A percentile compares a stretch with the other conserved stretches of the same genome.
Evolutionary conservation across 2,797 vertebrate species (phyloP).

Genomic region (Micromesistius poutassou): DNA sequence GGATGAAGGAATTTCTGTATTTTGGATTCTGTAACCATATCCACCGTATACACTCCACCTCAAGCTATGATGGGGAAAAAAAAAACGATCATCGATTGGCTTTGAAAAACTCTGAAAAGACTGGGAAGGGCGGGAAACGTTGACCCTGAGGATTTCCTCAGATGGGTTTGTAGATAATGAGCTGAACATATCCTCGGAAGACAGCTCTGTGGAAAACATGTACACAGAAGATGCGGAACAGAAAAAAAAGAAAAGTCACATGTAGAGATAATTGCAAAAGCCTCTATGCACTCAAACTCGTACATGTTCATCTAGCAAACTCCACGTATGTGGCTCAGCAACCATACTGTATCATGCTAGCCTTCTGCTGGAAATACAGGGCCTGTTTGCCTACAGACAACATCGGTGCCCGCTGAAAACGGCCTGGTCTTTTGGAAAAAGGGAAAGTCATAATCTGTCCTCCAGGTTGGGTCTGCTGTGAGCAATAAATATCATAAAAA

Average conservation of each 20-base stretch:
- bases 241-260: background rate
- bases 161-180: constrained; percentile 25
- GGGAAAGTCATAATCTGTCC: background rate
- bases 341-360: background rate
- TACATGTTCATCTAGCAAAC: background rate
- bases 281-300: background rate
- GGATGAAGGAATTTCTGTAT: background rate
- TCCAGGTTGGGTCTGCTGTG: background rate
- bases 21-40: too few relatives aligned
- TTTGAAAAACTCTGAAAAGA: background rate
- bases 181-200: constrained; percentile 19
- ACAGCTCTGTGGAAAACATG: background rate
- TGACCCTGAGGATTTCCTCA: constrained; percentile 13
- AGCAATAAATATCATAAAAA: background rate
- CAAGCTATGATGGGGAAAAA: too few relatives aligned
- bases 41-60: too few relatives aligned
- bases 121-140: background rate
- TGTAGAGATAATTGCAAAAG: background rate
- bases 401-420: too few relatives aligned
- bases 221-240: background rate
- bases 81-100: background rate
- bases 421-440: too few relatives aligned
- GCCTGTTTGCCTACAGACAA: background rate
- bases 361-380: background rate
- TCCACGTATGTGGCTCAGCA: background rate